Base-by-base conservation (phyloP, 2,797 vertebrate genomes). In the Sciurus vulgaris region DNA sequence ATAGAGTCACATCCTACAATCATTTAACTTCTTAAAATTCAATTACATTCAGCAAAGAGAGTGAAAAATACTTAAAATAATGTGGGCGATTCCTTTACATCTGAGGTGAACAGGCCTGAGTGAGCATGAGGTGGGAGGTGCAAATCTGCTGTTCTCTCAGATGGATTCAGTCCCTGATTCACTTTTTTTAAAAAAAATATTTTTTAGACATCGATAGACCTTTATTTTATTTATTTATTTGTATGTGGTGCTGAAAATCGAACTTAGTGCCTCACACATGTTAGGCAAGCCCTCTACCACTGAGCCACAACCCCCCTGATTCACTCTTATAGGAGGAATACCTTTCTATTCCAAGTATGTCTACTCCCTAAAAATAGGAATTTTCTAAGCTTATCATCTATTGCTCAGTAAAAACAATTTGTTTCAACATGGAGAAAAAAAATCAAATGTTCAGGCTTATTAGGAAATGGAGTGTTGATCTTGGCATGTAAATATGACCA, bases 341-440 rank as follows among this genome's bases (percentile, higher is more conserved):
- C 51, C 41, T 41, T 90, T 20, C 67, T 49, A 4, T 86, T 65
- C 15, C 73, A 89, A 56, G 35, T 89, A 41, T 72, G 54, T 93
- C 61, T 51, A 38, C 26, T 90, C 49, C 73, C 86, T 47, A 63
- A 82, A 67, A 86, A 61, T 76, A 86, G 49, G 17, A 69, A 44
- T 14, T 93, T 90, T 67, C 83, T 41, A 96, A 72, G 77, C 77
- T 24, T 14, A 63, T 93, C 12, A 56, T 63, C 44, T 47, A 38
- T 38, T 38, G 38, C 38, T 38, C 38, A 38, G 38, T 38, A 38
- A 88, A 83, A 88, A 84, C 30, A 56, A 17, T 54, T 86, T 79
- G 70, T 85, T 14, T 84, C 65, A 72, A 86, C 77, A 54, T 44
- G 17, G 47, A 90, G 26, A 15, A 35, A 69, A 49, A 70, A 61